Conservation (phyloP, 1,140 invertebrate species). For the Lucilia sericata region DNA sequence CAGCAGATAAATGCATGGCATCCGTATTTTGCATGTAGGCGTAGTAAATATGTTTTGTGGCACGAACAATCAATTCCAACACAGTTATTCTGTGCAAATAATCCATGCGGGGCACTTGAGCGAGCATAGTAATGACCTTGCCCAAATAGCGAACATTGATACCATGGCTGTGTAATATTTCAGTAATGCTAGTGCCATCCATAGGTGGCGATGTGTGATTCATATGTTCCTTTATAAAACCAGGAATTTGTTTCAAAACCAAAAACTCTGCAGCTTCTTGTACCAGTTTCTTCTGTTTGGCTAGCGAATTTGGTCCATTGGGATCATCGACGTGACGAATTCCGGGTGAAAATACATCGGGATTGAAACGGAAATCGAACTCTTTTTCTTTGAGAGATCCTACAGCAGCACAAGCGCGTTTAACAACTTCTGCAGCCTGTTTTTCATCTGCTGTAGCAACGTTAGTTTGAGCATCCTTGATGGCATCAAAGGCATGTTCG, state of each 20-base stretch:
- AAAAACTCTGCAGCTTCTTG: constrained; percentile 96
- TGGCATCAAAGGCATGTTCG: constrained; percentile 70
- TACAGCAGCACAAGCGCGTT: constrained; percentile 87
- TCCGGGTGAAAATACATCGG: constrained; percentile 95
- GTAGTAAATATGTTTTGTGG: constrained; percentile 94
- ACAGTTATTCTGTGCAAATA: constrained; percentile 91
- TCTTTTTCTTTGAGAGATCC: constrained; percentile 94
- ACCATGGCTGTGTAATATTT: constrained; percentile 92
- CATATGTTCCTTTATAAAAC: constrained; percentile 91
- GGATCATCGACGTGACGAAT: constrained; percentile 86
- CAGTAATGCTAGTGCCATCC: constrained; percentile 94
- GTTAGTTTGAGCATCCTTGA: constrained; percentile 67
- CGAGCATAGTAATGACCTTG: constrained; percentile 83
- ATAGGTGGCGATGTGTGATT: constrained; percentile 93
- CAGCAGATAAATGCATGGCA: constrained; percentile 87
- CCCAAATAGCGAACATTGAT: constrained; percentile 97
- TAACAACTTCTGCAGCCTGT: constrained; percentile 86
- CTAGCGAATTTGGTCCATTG: constrained; percentile 71
- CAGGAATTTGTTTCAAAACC: constrained; percentile 91
- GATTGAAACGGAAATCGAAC: constrained; percentile 98
- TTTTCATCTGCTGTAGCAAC: constrained; percentile 80
- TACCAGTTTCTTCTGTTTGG: constrained; percentile 88
- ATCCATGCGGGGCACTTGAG: constrained; percentile 82
- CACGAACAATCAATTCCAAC: constrained; percentile 86
- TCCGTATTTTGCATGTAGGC: constrained; percentile 92